Conservation (phyloP, 2,888 invertebrate genomes). For the Sinodicranocentrus sp. region DNA sequence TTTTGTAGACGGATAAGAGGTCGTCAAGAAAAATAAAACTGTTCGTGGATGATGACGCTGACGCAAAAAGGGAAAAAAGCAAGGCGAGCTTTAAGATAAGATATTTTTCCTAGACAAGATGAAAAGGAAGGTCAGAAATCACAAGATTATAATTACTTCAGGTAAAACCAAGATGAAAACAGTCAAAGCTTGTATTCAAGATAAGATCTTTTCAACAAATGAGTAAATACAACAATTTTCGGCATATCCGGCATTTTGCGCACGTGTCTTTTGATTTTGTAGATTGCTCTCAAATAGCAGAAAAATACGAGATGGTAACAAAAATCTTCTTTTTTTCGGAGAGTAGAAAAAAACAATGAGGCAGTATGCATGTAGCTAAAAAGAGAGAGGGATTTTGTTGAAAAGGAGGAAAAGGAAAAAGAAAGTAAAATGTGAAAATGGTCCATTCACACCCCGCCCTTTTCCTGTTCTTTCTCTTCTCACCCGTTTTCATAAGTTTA, state of each 20-base stretch:
- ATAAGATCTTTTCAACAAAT: no score
- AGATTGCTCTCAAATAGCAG: background rate
- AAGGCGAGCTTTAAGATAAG: background rate
- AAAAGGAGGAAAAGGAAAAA: slow-evolving; percentile 29
- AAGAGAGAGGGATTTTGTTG: background rate
- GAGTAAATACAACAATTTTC: no score
- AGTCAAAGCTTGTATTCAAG: no score
- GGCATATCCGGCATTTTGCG: background rate
- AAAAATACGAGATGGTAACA: slow-evolving; percentile 11
- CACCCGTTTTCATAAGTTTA: slow-evolving; percentile 68
- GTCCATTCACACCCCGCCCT: slow-evolving; percentile 63
- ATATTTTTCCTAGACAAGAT: background rate
- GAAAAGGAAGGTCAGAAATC: background rate
- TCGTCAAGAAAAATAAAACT: slow-evolving; percentile 3
- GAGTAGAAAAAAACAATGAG: slow-evolving; percentile 29
- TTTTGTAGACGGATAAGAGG: slow-evolving; percentile 11
- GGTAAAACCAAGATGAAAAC: no score
- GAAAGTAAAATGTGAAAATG: slow-evolving; percentile 62
- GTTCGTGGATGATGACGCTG: background rate
- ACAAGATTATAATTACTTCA: background rate
- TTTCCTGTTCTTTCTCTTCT: slow-evolving; percentile 68
- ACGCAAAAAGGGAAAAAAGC: background rate
- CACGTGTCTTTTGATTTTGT: background rate
- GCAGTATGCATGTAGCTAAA: slow-evolving; percentile 3
- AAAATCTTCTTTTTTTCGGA: slow-evolving; percentile 9